These are phyloP conservation scores for Syngnathoides biaculeatus DNA, from an alignment of 2,113 vertebrate species.

Conservation along the genomic window DNA sequence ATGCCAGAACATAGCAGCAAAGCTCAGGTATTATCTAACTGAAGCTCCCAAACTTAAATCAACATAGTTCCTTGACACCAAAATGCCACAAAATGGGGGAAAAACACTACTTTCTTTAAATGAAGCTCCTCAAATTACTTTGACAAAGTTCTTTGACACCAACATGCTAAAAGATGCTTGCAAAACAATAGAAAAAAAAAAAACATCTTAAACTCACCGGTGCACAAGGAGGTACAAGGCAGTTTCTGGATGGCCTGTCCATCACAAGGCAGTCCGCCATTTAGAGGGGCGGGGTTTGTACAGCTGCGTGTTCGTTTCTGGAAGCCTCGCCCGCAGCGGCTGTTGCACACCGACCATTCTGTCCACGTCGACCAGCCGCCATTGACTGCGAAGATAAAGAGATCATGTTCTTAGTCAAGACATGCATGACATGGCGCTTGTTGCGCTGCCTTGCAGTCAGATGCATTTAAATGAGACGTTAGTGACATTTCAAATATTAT, in stretches of 20 bases:
- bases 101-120: too few relatives aligned
- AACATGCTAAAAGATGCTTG: neutral
- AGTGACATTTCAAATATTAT: too few relatives aligned
- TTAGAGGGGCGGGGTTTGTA: constrained; percentile 92
- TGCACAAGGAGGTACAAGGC: constrained; percentile 87
- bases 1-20: too few relatives aligned
- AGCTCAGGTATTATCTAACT: too few relatives aligned
- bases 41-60: too few relatives aligned
- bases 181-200: neutral
- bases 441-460: too few relatives aligned
- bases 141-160: neutral
- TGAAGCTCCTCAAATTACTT: neutral
- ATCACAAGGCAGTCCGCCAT: constrained; percentile 89
- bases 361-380: constrained; percentile 97
- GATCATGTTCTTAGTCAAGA: neutral
- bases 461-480: too few relatives aligned
- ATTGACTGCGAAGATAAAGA: constrained; percentile 74
- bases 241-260: constrained; percentile 90
- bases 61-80: too few relatives aligned
- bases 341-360: constrained; percentile 91
- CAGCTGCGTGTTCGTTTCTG: constrained; percentile 93
- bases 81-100: too few relatives aligned
- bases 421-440: too few relatives aligned
- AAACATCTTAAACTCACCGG: constrained; percentile 70
- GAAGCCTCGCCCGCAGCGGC: constrained; percentile 86